A percentile compares a stretch with the other conserved stretches of the same genome.
Conservation (phyloP, 1,140 invertebrate genomes). For the Lineus longissimus region DNA sequence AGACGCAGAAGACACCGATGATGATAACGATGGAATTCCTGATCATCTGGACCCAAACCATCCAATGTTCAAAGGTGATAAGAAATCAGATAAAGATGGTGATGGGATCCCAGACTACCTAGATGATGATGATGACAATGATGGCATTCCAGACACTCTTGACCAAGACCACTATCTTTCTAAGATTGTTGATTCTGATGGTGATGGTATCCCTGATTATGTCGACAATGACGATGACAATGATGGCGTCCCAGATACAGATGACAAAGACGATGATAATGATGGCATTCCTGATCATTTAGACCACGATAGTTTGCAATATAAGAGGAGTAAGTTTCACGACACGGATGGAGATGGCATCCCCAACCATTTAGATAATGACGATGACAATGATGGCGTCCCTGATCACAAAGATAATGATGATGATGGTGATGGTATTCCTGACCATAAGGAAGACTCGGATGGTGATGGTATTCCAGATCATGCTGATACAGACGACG, state of each 20-base stretch:
- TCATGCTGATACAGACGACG: conserved; percentile 30
- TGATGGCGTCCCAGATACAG: conserved; percentile 21
- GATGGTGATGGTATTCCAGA: conserved; percentile 40
- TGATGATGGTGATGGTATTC: conserved; percentile 16
- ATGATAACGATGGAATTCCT: conserved; percentile 36
- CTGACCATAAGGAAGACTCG: conserved; percentile 19
- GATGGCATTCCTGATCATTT: conserved; percentile 40
- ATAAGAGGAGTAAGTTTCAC: neutral
- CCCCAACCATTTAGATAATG: conserved; percentile 33
- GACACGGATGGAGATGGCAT: conserved; percentile 37
- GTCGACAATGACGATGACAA: conserved; percentile 36
- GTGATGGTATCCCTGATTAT: conserved; percentile 27
- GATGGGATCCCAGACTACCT: conserved; percentile 22
- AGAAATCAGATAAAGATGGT: conserved; percentile 18
- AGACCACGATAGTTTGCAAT: conserved; percentile 30
- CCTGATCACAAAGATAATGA: conserved; percentile 5
- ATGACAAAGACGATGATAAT: conserved; percentile 20
- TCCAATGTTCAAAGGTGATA: conserved; percentile 14
- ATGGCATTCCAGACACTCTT: conserved; percentile 34
- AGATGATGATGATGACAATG: conserved; percentile 41
- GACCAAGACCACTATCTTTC: conserved; percentile 37
- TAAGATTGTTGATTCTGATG: conserved; percentile 31
- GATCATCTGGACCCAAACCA: conserved; percentile 28
- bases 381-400: conserved; percentile 39
- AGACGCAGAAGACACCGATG: conserved; percentile 31